phyloP scores from a whole-genome alignment of 2,797 vertebrate genomes.

The Pogoniulus pusillus region DNA sequence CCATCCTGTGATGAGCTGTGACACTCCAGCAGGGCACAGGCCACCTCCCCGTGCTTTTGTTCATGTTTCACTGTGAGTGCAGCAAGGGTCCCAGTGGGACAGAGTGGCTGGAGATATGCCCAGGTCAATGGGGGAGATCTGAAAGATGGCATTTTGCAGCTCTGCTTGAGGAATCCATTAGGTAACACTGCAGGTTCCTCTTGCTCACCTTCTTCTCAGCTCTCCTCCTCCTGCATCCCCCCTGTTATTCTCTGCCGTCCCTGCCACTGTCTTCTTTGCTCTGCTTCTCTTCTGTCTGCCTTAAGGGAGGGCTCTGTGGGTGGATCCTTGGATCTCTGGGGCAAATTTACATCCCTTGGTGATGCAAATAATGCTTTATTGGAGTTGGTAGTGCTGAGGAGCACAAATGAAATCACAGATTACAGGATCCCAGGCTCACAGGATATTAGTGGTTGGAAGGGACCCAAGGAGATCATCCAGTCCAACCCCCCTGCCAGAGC shows the following conservation, averaged over 20 bases:
- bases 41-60: conserved; percentile 33
- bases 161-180: not conserved
- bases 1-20: conserved; percentile 56
- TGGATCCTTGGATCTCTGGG: conserved; percentile 27
- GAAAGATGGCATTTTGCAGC: not conserved
- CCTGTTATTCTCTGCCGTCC: not conserved
- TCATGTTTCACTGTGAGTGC: conserved; percentile 4
- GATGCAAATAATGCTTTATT: conserved; percentile 5
- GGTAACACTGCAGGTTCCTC: not conserved
- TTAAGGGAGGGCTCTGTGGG: not conserved
- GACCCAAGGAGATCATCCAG: too few relatives aligned
- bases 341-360: conserved; percentile 1
- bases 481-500: too few relatives aligned
- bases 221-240: not conserved
- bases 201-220: not conserved
- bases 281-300: not conserved
- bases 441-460: too few relatives aligned
- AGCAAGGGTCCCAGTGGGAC: not conserved
- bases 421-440: too few relatives aligned
- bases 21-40: conserved; percentile 45
- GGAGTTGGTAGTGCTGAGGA: not conserved
- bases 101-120: not conserved
- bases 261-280: not conserved
- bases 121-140: not conserved
- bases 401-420: conserved; percentile 5